These are phyloP conservation scores for Caiman crocodilus DNA, from an alignment of 2,797 vertebrate genomes.

Conservation along the genomic window DNA sequence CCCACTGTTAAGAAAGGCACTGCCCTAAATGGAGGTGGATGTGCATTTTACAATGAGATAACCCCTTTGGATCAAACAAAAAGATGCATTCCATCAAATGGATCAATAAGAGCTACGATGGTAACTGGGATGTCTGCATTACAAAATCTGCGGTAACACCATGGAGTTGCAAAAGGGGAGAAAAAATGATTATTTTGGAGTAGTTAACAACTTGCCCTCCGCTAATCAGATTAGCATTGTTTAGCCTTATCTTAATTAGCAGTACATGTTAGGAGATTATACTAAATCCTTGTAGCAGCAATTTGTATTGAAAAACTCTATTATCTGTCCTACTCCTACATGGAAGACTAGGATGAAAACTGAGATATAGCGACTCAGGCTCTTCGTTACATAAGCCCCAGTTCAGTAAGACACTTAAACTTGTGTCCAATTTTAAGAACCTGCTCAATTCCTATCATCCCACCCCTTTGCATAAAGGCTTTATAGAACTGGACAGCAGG, in stretches of 20 bases:
- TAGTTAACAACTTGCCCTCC: slow-evolving; percentile 27
- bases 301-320: accelerated
- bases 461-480: background rate
- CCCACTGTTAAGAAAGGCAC: background rate
- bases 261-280: slow-evolving; percentile 49
- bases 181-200: background rate
- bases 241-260: slow-evolving; percentile 58
- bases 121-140: background rate
- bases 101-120: background rate
- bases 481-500: background rate
- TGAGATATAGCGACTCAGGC: background rate
- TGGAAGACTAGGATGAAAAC: background rate
- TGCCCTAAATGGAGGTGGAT: background rate
- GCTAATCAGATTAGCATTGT: slow-evolving; percentile 59
- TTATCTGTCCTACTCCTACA: background rate
- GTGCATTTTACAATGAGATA: background rate
- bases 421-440: background rate
- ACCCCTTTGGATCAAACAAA: background rate
- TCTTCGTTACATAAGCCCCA: background rate
- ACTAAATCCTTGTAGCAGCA: background rate
- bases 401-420: background rate
- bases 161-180: background rate
- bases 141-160: background rate
- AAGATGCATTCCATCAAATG: background rate
- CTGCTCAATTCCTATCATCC: background rate